These are phyloP conservation scores for Mnemiopsis leidyi DNA, from an alignment of 37 sponge, comb jelly and placozoan species.

Conservation along the genomic window DNA sequence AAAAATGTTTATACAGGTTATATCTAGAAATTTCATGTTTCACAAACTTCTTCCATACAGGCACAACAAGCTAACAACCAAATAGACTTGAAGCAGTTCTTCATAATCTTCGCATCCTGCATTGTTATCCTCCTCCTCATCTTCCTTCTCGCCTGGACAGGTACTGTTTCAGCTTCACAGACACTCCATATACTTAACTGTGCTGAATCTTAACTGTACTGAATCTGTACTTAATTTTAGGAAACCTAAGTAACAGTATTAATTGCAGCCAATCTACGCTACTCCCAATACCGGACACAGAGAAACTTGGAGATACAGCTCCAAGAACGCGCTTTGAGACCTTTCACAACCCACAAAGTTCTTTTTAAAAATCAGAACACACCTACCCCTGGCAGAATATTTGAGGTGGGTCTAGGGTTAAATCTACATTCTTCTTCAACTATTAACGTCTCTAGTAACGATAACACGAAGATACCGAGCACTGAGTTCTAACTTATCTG, in stretches of 20 bases:
- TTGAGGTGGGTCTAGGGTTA: slow-evolving; percentile 8
- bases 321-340: slow-evolving; percentile 26
- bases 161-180: not conserved
- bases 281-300: slow-evolving; percentile 23
- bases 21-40: too few species aligned
- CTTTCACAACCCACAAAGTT: slow-evolving; percentile 29
- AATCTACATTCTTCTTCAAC: too few species aligned
- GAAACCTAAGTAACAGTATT: not conserved
- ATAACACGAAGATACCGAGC: too few species aligned
- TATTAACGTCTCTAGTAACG: too few species aligned
- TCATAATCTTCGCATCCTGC: slow-evolving; percentile 32
- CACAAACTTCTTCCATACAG: too few species aligned
- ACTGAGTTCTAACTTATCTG: too few species aligned
- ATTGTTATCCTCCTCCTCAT: slow-evolving; percentile 60
- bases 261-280: slow-evolving; percentile 22
- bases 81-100: slow-evolving; percentile 46
- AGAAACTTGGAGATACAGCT: not conserved
- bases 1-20: too few species aligned
- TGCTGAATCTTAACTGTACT: not conserved
- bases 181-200: not conserved
- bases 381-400: slow-evolving; percentile 31
- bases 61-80: not conserved
- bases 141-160: slow-evolving; percentile 41
- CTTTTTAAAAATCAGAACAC: not conserved
- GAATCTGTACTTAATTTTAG: not conserved